phyloP scores from a whole-genome alignment of 2,797 vertebrate genomes.

The Rallus crepitans region DNA sequence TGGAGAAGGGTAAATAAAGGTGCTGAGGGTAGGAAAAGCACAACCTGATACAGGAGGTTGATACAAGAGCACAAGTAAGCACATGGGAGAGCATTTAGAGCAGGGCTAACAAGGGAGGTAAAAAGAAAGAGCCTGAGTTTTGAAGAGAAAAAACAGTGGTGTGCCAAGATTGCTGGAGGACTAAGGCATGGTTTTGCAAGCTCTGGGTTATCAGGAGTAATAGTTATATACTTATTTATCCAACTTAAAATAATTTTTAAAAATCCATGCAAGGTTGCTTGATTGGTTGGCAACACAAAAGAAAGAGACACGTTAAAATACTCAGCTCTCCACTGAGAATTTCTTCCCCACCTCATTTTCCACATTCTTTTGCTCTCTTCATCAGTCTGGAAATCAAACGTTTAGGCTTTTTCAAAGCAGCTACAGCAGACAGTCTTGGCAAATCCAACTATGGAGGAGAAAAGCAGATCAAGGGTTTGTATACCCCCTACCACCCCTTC shows the following conservation, averaged over 20 bases:
- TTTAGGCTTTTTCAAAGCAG: background rate
- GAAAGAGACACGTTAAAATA: background rate
- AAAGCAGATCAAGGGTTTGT: background rate
- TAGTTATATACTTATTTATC: background rate
- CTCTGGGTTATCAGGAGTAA: background rate
- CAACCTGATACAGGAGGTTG: background rate
- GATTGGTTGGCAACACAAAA: background rate
- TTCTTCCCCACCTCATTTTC: conserved; percentile 30
- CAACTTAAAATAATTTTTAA: background rate
- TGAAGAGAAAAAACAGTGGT: background rate
- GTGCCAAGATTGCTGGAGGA: background rate
- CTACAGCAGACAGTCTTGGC: background rate
- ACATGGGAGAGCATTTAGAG: background rate
- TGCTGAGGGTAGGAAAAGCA: conserved; percentile 28
- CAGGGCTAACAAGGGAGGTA: background rate
- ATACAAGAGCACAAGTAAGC: background rate
- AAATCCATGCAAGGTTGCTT: background rate
- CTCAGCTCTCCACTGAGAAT: background rate
- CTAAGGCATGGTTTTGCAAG: background rate
- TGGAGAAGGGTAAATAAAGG: background rate
- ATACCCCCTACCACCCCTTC: background rate
- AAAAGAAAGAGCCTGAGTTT: background rate
- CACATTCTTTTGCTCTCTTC: background rate
- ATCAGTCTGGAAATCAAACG: background rate
- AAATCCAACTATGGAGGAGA: background rate